These are phyloP conservation scores for Triplophysa tibetana DNA, from an alignment of 2,113 vertebrate genomes.

Conservation along the genomic window DNA sequence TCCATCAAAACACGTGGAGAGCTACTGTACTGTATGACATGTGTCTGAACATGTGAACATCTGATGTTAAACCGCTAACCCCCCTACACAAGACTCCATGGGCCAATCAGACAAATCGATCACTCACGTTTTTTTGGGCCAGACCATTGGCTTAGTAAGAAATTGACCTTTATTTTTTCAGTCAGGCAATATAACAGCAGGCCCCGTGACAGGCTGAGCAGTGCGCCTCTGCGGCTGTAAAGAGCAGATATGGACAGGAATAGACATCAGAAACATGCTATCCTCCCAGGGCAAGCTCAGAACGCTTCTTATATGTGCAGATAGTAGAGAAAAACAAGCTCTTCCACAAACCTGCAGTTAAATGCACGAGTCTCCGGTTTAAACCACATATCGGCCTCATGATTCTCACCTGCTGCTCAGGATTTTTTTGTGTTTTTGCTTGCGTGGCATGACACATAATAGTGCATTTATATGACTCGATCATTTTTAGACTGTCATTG, in stretches of 20 bases:
- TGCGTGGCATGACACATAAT: neutral
- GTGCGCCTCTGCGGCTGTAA: slow-evolving; percentile 12
- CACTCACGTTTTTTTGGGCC: slow-evolving; percentile 71
- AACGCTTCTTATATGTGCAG: slow-evolving; percentile 15
- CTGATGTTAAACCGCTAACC: neutral
- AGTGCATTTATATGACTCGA: neutral
- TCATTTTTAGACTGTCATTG: too few species aligned
- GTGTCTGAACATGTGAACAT: neutral
- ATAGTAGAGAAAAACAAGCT: slow-evolving; percentile 17
- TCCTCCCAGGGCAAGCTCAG: slow-evolving; percentile 4
- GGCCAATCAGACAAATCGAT: slow-evolving; percentile 71
- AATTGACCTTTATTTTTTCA: slow-evolving; percentile 70
- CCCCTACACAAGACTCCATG: slow-evolving; percentile 37
- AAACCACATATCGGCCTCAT: slow-evolving; percentile 9
- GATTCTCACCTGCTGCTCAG: neutral
- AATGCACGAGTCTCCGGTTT: slow-evolving; percentile 6
- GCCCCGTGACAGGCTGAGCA: neutral
- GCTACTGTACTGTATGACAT: neutral
- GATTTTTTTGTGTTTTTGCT: neutral
- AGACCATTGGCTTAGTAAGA: slow-evolving; percentile 72
- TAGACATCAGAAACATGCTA: slow-evolving; percentile 24
- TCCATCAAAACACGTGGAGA: neutral
- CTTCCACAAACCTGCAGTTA: slow-evolving; percentile 19
- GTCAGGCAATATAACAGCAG: slow-evolving; percentile 24
- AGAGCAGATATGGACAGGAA: slow-evolving; percentile 35